Percentiles rank a stretch among this genome's conserved stretches.
Conservation (phyloP, 2,113 vertebrate genomes). For the Patagioenas fasciata region DNA sequence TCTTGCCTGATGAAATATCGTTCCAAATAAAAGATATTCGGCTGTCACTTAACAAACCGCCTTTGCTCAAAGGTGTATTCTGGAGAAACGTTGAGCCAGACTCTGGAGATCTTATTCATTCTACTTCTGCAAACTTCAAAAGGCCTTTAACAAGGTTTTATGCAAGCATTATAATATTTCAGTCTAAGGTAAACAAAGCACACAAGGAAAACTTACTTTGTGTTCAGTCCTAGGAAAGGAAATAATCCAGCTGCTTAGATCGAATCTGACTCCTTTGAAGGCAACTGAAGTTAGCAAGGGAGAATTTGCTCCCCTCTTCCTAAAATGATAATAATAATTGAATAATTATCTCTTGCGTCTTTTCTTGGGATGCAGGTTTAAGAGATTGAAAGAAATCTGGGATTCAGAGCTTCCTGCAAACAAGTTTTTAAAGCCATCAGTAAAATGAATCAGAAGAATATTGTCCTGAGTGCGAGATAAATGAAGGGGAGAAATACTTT, state of each 20-base stretch:
- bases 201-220: neutral
- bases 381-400: neutral
- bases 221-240: neutral
- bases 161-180: neutral
- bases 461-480: neutral
- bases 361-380: neutral
- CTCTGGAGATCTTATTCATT: neutral
- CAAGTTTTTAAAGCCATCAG: neutral
- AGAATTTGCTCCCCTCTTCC: neutral
- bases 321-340: neutral
- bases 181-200: neutral
- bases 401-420: neutral
- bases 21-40: neutral
- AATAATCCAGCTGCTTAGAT: neutral
- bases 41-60: neutral
- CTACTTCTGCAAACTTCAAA: neutral
- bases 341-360: neutral
- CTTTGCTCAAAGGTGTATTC: neutral
- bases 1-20: neutral
- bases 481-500: neutral
- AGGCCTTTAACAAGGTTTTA: neutral
- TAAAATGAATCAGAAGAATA: constrained; percentile 15
- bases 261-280: neutral
- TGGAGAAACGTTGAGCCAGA: neutral
- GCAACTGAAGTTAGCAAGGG: neutral